Percentiles rank a stretch among this genome's conserved stretches.
Evolutionary conservation across 2,113 vertebrate genomes (phyloP).

Genomic region (Petroica traversi): DNA sequence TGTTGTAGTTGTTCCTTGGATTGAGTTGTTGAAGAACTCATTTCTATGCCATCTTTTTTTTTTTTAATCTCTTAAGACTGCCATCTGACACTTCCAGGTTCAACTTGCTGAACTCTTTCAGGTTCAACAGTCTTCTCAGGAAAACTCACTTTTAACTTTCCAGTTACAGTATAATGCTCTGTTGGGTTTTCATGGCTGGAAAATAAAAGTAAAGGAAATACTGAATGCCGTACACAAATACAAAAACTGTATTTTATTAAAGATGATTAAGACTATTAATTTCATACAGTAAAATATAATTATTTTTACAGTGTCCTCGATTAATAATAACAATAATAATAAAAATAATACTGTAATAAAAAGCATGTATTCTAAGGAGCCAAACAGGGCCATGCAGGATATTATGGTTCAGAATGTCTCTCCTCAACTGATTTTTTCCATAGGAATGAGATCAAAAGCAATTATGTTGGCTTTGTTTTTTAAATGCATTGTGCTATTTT

Average conservation of each 20-base stretch:
- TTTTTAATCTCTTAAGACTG: not conserved
- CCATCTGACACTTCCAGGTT: not conserved
- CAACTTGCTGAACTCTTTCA: too few species aligned
- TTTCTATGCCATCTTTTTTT: not conserved
- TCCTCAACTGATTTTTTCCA: not conserved
- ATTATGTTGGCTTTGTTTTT: not conserved
- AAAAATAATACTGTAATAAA: not conserved
- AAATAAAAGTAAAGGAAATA: not conserved
- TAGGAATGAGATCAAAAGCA: not conserved
- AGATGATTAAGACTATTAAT: not conserved
- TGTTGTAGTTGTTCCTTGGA: not conserved
- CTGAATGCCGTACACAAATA: not conserved
- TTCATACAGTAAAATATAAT: not conserved
- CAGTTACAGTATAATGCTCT: not conserved
- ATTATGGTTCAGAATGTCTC: not conserved
- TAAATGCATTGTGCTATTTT: not conserved
- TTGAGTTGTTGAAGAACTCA: not conserved
- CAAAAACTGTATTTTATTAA: not conserved
- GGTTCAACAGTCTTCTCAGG: not conserved
- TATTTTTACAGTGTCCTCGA: not conserved
- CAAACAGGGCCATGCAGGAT: not conserved
- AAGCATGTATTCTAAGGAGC: not conserved
- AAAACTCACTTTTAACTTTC: not conserved
- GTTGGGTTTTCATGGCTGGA: not conserved
- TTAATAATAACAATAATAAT: accelerated